Conservation (phyloP, 2,888 invertebrate species). For the Drosophila monieri region DNA sequence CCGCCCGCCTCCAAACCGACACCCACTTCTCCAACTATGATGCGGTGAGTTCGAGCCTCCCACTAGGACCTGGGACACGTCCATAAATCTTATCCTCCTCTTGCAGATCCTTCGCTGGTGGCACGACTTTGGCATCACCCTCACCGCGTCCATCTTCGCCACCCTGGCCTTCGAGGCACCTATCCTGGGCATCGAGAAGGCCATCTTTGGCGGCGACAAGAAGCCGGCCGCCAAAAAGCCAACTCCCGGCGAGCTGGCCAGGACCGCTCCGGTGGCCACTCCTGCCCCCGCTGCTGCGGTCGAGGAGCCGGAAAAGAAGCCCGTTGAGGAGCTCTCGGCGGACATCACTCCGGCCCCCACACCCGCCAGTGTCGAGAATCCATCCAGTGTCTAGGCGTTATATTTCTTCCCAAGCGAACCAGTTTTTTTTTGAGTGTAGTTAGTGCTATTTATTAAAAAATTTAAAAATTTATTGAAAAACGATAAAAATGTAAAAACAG, state of each 20-base stretch:
- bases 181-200: slow-evolving; percentile 84
- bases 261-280: slow-evolving; percentile 17
- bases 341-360: slow-evolving; percentile 34
- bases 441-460: slow-evolving; percentile 52
- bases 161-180: slow-evolving; percentile 85
- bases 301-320: slow-evolving; percentile 10
- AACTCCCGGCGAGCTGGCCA: slow-evolving; percentile 38
- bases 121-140: slow-evolving; percentile 83
- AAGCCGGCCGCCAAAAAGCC: slow-evolving; percentile 60
- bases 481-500: neutral
- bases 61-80: neutral
- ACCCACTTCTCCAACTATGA: slow-evolving; percentile 82
- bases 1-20: slow-evolving; percentile 77
- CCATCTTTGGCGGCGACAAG: slow-evolving; percentile 73
- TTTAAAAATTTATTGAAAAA: slow-evolving; percentile 10
- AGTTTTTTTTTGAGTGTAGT: slow-evolving; percentile 44
- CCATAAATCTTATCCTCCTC: neutral
- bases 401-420: slow-evolving; percentile 20
- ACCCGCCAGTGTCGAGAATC: slow-evolving; percentile 41
- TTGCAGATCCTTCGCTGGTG: slow-evolving; percentile 83
- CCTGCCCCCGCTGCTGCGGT: slow-evolving; percentile 1
- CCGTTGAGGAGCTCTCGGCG: slow-evolving; percentile 18
- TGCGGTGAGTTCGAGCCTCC: slow-evolving; percentile 65
- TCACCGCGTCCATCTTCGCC: slow-evolving; percentile 83
- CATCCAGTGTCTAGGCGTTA: slow-evolving; percentile 56